A percentile compares a stretch with the other conserved stretches of the same genome.
phyloP scores from a whole-genome alignment of 2,113 vertebrate genomes.

The Alethe castanea region DNA sequence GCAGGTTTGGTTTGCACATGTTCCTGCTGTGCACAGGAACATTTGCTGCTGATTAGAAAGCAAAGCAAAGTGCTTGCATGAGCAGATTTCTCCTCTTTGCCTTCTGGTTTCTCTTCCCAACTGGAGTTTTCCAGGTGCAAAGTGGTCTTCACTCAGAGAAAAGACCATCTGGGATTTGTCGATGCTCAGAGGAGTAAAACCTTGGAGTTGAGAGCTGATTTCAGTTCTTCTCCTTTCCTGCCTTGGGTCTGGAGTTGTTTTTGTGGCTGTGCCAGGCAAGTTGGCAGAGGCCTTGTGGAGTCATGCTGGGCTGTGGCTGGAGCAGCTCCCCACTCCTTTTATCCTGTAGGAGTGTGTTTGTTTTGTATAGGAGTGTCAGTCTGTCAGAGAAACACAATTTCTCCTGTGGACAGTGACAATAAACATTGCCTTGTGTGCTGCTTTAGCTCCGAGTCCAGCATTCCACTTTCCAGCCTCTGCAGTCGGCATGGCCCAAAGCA shows the following conservation, averaged over 20 bases:
- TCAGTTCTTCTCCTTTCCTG: background rate
- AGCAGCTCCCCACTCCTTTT: background rate
- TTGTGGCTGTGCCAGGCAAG: background rate
- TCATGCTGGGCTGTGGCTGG: background rate
- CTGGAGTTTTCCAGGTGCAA: constrained; percentile 7
- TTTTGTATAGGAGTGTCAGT: constrained; percentile 3
- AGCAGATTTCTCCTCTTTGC: background rate
- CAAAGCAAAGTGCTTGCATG: background rate
- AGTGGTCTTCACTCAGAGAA: background rate
- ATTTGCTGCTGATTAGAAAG: constrained; percentile 6
- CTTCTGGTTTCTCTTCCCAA: background rate
- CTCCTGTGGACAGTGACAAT: background rate
- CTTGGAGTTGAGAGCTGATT: background rate
- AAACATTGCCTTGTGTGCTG: background rate
- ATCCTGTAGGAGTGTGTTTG: background rate
- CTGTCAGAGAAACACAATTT: background rate
- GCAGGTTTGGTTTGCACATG: background rate
- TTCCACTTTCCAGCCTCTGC: background rate
- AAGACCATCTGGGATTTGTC: background rate
- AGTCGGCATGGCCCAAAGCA: fast-evolving
- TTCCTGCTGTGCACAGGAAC: background rate
- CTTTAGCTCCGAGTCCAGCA: background rate
- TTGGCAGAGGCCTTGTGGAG: background rate
- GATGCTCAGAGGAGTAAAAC: background rate
- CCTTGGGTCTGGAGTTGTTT: background rate